Conservation (phyloP, 2,113 vertebrate species). For the Cervus canadensis region DNA sequence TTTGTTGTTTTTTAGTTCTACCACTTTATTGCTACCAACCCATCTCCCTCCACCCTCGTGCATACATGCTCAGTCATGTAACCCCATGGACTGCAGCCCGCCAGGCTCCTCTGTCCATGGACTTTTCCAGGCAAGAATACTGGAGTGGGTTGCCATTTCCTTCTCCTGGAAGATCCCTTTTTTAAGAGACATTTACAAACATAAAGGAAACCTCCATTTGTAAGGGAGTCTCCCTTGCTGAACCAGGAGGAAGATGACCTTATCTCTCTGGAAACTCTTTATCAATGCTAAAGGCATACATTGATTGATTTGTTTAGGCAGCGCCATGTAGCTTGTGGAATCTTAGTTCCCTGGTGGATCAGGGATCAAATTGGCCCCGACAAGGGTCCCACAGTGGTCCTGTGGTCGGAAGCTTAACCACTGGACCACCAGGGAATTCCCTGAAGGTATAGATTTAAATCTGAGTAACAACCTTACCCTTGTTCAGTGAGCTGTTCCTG, state of each 20-base stretch:
- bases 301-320: neutral
- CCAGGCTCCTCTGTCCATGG: too few relatives aligned
- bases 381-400: neutral
- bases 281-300: neutral
- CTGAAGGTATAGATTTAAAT: neutral
- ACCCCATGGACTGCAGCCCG: too few relatives aligned
- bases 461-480: neutral
- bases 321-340: neutral
- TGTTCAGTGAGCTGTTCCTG: neutral
- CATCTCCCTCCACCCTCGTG: too few relatives aligned
- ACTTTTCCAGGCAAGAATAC: too few relatives aligned
- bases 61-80: too few relatives aligned
- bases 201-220: neutral
- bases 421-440: neutral
- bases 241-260: neutral
- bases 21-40: too few relatives aligned
- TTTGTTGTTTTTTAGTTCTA: too few relatives aligned
- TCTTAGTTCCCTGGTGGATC: neutral
- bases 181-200: neutral
- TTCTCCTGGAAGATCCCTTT: neutral
- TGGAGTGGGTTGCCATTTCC: too few relatives aligned
- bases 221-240: neutral
- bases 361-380: neutral
- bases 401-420: neutral
- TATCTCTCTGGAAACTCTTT: neutral